Evolutionary conservation across 92 coral and sea anemone genomes (phyloP).

Genomic region (Palythoa heliodiscus): DNA sequence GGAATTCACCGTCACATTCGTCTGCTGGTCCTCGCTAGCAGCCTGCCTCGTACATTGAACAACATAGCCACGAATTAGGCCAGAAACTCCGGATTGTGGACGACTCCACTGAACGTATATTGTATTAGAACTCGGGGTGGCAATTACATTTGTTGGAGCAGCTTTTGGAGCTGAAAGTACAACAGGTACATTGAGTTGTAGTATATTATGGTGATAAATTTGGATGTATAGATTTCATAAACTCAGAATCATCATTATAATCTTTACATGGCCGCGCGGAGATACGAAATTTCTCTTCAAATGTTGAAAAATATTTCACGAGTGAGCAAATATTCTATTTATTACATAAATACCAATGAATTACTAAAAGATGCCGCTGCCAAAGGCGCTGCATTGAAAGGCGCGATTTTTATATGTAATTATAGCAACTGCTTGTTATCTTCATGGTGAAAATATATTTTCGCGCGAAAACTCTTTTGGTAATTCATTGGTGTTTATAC

Average conservation of each 20-base stretch:
- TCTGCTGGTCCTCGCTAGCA: not conserved
- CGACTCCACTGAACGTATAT: slow-evolving; percentile 2
- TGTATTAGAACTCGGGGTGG: not conserved
- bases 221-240: no score
- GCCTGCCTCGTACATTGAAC: not conserved
- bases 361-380: no score
- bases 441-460: no score
- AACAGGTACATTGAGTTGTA: not conserved
- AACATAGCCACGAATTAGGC: slow-evolving; percentile 12
- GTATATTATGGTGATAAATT: not conserved
- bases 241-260: no score
- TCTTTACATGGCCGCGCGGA: no score
- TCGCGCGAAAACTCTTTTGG: no score
- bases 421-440: no score
- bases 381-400: no score
- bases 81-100: not conserved
- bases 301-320: not conserved
- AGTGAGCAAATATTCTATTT: not conserved
- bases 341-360: no score
- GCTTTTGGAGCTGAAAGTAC: slow-evolving; percentile 1
- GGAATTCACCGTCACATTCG: not conserved
- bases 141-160: slow-evolving; percentile 1
- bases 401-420: no score
- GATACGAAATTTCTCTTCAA: no score
- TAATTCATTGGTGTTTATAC: no score